phyloP scores from a whole-genome alignment of 2,113 vertebrate genomes.

The Leptobrachium ailaonicum region DNA sequence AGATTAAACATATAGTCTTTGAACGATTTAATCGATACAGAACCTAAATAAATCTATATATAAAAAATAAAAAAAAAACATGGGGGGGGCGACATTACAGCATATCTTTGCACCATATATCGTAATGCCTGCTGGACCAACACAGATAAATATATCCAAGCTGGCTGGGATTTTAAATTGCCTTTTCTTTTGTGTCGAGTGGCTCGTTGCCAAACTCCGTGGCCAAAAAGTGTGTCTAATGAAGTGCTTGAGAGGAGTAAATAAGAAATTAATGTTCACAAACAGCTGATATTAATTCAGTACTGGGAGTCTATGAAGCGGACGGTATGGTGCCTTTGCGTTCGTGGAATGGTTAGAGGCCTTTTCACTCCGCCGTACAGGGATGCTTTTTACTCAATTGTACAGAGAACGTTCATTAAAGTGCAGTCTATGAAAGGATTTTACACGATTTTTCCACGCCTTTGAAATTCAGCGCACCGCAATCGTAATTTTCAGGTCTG shows the following conservation, averaged over 20 bases:
- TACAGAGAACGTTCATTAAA: too few relatives aligned
- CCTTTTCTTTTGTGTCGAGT: constrained; percentile 27
- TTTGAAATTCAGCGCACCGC: too few relatives aligned
- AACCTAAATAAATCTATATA: too few relatives aligned
- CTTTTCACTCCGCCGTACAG: not conserved
- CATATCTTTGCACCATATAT: not conserved
- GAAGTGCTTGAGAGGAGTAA: constrained; percentile 37
- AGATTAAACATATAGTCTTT: too few relatives aligned
- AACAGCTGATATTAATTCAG: constrained; percentile 38
- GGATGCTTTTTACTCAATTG: too few relatives aligned
- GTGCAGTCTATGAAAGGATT: too few relatives aligned
- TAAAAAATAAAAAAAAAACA: too few relatives aligned
- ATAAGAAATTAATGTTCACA: constrained; percentile 46
- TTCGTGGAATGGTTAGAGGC: not conserved
- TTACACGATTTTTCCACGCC: too few relatives aligned
- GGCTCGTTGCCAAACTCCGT: constrained; percentile 14
- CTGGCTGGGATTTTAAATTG: constrained; percentile 28
- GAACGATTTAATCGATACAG: too few relatives aligned
- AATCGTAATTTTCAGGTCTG: too few relatives aligned
- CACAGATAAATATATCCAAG: constrained; percentile 17
- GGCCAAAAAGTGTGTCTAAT: constrained; percentile 45
- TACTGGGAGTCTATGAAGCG: constrained; percentile 3
- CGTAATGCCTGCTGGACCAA: constrained; percentile 15
- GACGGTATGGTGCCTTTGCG: constrained; percentile 2
- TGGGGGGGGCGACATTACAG: not conserved